Base-by-base conservation (phyloP, 2,888 invertebrate genomes). In the Drosophila basisetae region DNA sequence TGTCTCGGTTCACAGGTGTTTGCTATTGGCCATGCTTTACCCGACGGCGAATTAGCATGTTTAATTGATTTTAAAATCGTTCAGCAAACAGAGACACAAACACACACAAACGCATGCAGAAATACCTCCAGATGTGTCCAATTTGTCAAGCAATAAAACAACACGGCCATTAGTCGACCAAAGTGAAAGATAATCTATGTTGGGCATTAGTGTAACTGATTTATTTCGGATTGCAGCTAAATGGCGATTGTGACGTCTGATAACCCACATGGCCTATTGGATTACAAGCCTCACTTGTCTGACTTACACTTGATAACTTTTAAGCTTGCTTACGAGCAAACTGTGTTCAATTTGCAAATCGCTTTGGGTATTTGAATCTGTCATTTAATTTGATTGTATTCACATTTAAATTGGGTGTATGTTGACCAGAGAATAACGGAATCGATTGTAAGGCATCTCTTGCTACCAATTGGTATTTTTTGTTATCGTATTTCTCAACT, bases 61-160 rank as follows among this genome's bases (percentile, higher is more conserved):
- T 76, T 72, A 80, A 78, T 78, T 80, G 81, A 80, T 72, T 78
- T 76, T 66, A 63, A 68, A 76, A 76, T 76, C 68, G 60, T 67
- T 64, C 31, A 54, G 43, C 67, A 70, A 75, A 79, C 54, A 58
- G 30, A 41, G 6, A 33, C 39, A 33, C 18, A 39, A 4, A 58
- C 58, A 37, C 28, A 58, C 13, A 2, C 54, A 41, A 18, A 41
- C 53, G 16, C 18, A 43, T 37, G 37, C 37, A 60, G 25, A 43
- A 13, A 39, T 33, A 25, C 10, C 31, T 52, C 2, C 52, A 65
- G 52, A 28, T 65, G 59, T 49, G 49, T 64, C 0, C 72, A 76
- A 62, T 68, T 68, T 80, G 72, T 71, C 64, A 60, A 60, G 62
- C 73, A 58, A 68, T 78, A 47, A 64, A 61, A 67, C 70, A 70